These are phyloP conservation scores for Sylvia borin DNA, from an alignment of 2,797 vertebrate species.

Conservation along the genomic window DNA sequence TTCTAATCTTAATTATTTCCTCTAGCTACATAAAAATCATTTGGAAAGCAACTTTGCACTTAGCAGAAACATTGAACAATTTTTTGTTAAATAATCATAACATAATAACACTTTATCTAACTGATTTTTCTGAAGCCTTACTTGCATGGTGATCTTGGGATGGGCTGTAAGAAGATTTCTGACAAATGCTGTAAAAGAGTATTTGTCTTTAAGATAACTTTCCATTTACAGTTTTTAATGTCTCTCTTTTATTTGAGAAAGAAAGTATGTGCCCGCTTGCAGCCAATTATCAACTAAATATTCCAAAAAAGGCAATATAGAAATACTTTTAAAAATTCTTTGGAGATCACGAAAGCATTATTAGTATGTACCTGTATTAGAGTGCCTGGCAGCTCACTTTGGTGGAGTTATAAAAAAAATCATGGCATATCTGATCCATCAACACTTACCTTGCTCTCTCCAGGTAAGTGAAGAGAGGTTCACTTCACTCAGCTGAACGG, in stretches of 20 bases:
- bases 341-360: not conserved
- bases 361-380: not conserved
- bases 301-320: not conserved
- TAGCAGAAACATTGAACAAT: not conserved
- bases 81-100: not conserved
- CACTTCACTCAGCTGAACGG: not conserved
- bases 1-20: not conserved
- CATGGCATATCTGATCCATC: fast-evolving
- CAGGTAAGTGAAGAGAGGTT: not conserved
- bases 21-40: not conserved
- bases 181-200: not conserved
- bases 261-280: not conserved
- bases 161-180: not conserved
- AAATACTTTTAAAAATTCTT: not conserved
- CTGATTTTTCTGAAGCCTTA: not conserved
- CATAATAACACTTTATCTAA: not conserved
- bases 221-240: not conserved
- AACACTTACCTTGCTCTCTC: not conserved
- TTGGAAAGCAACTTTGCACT: not conserved
- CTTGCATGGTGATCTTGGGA: not conserved
- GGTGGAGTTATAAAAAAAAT: not conserved
- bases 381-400: not conserved
- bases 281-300: not conserved
- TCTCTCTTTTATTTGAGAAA: not conserved
- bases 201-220: not conserved